A percentile compares a stretch with the other conserved stretches of the same genome.
phyloP scores from a whole-genome alignment of 2,113 vertebrate species.

The Psittacus erithacus region DNA sequence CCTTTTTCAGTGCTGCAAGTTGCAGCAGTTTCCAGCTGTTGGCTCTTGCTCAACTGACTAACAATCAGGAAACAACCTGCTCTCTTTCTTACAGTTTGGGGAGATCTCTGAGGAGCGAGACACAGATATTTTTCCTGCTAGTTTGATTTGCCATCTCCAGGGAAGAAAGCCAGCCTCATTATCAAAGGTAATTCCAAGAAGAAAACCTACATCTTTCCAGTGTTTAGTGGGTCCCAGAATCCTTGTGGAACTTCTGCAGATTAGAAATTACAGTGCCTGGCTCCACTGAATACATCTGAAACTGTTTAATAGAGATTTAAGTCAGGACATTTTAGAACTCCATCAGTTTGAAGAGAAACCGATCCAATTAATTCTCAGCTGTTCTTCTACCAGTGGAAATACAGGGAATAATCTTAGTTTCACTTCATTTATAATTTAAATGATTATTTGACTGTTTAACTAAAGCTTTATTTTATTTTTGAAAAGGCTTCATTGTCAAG shows the following conservation, averaged over 20 bases:
- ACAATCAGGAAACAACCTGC: background rate
- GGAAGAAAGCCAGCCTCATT: slow-evolving; percentile 29
- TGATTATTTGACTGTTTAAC: slow-evolving; percentile 55
- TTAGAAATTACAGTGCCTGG: slow-evolving; percentile 17
- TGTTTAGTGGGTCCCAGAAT: slow-evolving; percentile 18
- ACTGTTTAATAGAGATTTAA: slow-evolving; percentile 40
- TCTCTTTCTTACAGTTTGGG: background rate
- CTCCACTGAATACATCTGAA: slow-evolving; percentile 23
- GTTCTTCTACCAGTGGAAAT: slow-evolving; percentile 11
- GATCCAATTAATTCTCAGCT: slow-evolving; percentile 37
- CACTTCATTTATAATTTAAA: slow-evolving; percentile 61
- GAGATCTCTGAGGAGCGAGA: background rate
- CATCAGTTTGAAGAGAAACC: slow-evolving; percentile 21
- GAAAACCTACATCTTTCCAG: slow-evolving; percentile 13
- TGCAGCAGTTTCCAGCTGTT: background rate
- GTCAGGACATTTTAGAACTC: slow-evolving; percentile 15
- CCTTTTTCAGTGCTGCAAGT: background rate
- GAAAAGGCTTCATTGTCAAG: slow-evolving; percentile 29
- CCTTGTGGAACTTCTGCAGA: slow-evolving; percentile 33
- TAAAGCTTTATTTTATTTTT: slow-evolving; percentile 53
- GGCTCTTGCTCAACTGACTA: background rate
- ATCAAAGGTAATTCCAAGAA: slow-evolving; percentile 40
- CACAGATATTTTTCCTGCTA: background rate
- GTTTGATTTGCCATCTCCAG: slow-evolving; percentile 7
- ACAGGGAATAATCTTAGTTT: slow-evolving; percentile 24